Percentiles rank a stretch among this genome's conserved stretches.
Evolutionary conservation across 2,888 invertebrate genomes (phyloP).

Genomic region (Arenicola marina): DNA sequence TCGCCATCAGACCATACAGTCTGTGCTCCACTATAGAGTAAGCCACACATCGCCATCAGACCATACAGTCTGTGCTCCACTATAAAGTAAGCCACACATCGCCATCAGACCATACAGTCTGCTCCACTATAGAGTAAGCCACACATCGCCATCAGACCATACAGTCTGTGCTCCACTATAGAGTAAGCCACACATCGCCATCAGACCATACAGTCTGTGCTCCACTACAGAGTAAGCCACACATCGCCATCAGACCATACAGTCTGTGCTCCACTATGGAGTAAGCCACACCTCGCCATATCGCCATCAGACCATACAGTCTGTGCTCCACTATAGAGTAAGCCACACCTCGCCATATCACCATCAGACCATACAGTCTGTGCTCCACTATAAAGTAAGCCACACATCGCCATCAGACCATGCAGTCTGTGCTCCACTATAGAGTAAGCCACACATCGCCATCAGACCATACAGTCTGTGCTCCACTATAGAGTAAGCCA

Average conservation of each 20-base stretch:
- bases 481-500: constrained; percentile 25
- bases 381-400: constrained; percentile 27
- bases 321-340: constrained; percentile 27
- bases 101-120: constrained; percentile 24
- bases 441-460: constrained; percentile 23
- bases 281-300: constrained; percentile 19
- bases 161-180: constrained; percentile 22
- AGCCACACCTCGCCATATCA: constrained; percentile 11
- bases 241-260: constrained; percentile 22
- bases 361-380: constrained; percentile 23
- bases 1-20: constrained; percentile 22
- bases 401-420: constrained; percentile 19
- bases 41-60: constrained; percentile 17
- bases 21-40: constrained; percentile 27
- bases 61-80: constrained; percentile 25
- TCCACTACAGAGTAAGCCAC: constrained; percentile 25
- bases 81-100: constrained; percentile 24
- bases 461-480: constrained; percentile 24
- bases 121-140: constrained; percentile 26
- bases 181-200: constrained; percentile 24
- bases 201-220: constrained; percentile 24
- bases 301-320: constrained; percentile 22
- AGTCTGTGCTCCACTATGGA: constrained; percentile 23
- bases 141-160: constrained; percentile 20
- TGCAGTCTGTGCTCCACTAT: constrained; percentile 23